Base-by-base conservation (phyloP, 2,113 vertebrate genomes). In the Callaeas wilsoni region DNA sequence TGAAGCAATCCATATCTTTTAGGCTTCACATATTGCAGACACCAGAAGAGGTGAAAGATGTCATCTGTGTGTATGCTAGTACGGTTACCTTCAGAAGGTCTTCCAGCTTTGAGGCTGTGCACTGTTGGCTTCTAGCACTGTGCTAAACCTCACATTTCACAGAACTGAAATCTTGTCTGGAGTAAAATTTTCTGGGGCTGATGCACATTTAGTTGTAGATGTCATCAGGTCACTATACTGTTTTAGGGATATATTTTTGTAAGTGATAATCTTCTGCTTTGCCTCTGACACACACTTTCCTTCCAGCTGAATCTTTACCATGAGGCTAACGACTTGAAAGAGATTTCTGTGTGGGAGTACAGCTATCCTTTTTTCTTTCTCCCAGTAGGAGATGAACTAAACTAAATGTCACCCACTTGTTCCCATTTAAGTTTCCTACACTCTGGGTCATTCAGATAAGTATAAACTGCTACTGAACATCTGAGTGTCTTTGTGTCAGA, bases 251-350 rank as follows among this genome's bases (percentile, higher is more conserved):
- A 15, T 83, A 62, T 93, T 93, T 95, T 81, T 82, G 41, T 91
- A 89, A 89, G 93, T 91, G 80, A 50, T 94, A 93, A 84, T 83
- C 80, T 79, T 70, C 89, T 90, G 44, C 76, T 83, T 96, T 93
- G 69, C 57, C 65, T 90, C 59, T 92, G 82, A 93, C 70, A 93
- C 52, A 44, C 75, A 50, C 84, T 89, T 93, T 90, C 76, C 87
- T 94, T 94, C 63, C 75, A 94, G 44, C 80, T 93, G 84, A 93
- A 94, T 96, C 83, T 95, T 82, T 63, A 94, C 76, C 65, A 70
- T 49, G 35, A 96, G 71, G 63, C 84, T 93, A 93, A 93, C 79
- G 56, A 93, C 88, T 91, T 96, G 42, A 92, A 97, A 95, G 85
- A 76, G 41, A 67, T 94, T 82, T 94, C 74, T 96, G 76, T 96